phyloP scores from a whole-genome alignment of 2,113 vertebrate species.

The Chloropsis hardwickii region DNA sequence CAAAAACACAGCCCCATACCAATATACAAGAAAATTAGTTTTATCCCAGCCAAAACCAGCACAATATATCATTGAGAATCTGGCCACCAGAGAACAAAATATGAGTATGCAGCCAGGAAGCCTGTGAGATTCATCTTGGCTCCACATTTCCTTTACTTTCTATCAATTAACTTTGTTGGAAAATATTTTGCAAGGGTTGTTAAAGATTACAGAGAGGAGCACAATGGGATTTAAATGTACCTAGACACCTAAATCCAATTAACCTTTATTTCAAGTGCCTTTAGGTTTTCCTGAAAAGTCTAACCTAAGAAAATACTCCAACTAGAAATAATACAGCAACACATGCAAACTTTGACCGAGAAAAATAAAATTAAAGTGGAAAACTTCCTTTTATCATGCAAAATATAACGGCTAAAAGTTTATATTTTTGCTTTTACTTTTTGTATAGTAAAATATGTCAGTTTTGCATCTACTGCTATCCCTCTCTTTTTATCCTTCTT shows the following conservation, averaged over 20 bases:
- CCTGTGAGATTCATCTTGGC: not conserved
- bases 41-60: not conserved
- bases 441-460: not conserved
- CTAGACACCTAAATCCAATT: slow-evolving; percentile 13
- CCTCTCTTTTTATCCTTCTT: not conserved
- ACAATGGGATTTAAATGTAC: not conserved
- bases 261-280: slow-evolving; percentile 21
- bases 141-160: not conserved
- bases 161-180: not conserved
- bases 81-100: not conserved
- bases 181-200: not conserved
- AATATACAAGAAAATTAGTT: not conserved
- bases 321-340: not conserved
- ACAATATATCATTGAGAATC: not conserved
- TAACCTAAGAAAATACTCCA: not conserved
- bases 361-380: not conserved
- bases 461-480: not conserved
- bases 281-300: not conserved
- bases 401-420: not conserved
- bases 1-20: not conserved
- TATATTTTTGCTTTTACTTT: not conserved
- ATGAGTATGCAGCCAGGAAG: not conserved
- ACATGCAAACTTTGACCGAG: not conserved
- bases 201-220: not conserved
- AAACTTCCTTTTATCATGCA: not conserved